Conservation (phyloP, 2,888 invertebrate genomes). For the Pristionchus mayeri region DNA sequence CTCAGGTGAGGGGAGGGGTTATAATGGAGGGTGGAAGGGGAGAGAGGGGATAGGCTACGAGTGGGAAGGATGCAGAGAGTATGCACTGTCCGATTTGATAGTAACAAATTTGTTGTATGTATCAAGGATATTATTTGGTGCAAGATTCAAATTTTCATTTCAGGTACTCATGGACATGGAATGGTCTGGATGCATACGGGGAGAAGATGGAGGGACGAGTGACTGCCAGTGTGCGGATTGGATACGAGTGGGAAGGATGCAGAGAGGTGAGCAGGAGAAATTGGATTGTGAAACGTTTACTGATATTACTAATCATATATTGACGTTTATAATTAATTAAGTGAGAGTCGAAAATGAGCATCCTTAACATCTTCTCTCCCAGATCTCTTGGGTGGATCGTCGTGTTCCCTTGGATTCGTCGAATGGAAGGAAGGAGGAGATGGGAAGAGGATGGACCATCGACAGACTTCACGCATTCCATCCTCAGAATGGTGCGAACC, state of each 20-base stretch:
- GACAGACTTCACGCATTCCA: slow-evolving; percentile 99
- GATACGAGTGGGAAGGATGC: slow-evolving; percentile 94
- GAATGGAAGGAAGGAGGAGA: slow-evolving; percentile 49
- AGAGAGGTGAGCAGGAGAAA: slow-evolving; percentile 4
- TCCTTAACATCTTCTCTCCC: not conserved
- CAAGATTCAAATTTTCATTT: not conserved
- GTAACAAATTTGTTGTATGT: no score
- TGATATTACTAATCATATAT: not conserved
- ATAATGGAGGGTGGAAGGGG: not conserved
- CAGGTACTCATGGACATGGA: slow-evolving; percentile 88
- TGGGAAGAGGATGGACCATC: slow-evolving; percentile 88
- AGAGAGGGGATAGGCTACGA: slow-evolving; percentile 84
- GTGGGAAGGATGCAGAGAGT: slow-evolving; percentile 86
- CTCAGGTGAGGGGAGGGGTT: slow-evolving; percentile 2
- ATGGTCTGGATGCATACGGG: slow-evolving; percentile 95
- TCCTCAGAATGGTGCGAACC: slow-evolving; percentile 89
- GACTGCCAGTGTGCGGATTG: slow-evolving; percentile 82
- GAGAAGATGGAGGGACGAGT: slow-evolving; percentile 98
- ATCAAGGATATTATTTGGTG: no score
- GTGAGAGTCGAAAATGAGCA: not conserved
- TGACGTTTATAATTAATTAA: not conserved
- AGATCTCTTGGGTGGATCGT: slow-evolving; percentile 92
- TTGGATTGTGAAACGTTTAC: no score
- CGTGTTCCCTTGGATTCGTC: slow-evolving; percentile 84
- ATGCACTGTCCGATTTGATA: no score